phyloP scores from a whole-genome alignment of 2,888 invertebrate genomes.

The Hirtodrosophila histrioides region DNA sequence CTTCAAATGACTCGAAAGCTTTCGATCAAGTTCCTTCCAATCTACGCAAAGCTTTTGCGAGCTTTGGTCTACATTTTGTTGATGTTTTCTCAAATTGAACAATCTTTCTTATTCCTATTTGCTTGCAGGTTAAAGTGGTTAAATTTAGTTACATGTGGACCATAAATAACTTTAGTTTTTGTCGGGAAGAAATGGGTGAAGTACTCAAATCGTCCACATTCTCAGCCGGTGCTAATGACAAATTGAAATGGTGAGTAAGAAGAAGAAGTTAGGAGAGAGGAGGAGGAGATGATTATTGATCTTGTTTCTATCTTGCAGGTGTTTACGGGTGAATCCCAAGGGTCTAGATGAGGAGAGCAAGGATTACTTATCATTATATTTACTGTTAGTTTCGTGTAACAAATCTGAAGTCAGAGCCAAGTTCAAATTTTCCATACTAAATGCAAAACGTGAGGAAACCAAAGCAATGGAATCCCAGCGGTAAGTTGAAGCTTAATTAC shows the following conservation, averaged over 20 bases:
- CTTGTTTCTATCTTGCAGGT: slow-evolving; percentile 86
- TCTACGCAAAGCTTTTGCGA: no score
- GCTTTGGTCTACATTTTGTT: not conserved
- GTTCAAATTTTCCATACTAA: slow-evolving; percentile 99
- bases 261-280: no score
- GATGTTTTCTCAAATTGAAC: not conserved
- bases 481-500: slow-evolving; percentile 55
- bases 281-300: not conserved
- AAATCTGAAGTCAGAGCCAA: slow-evolving; percentile 99
- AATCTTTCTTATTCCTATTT: slow-evolving; percentile 1
- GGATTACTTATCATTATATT: slow-evolving; percentile 99
- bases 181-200: slow-evolving; percentile 99
- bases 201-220: slow-evolving; percentile 99
- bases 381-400: slow-evolving; percentile 99
- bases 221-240: slow-evolving; percentile 99
- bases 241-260: slow-evolving; percentile 95
- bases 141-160: slow-evolving; percentile 99
- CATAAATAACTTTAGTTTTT: slow-evolving; percentile 99
- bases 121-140: slow-evolving; percentile 98
- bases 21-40: no score
- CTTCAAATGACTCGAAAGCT: no score
- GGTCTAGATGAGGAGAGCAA: slow-evolving; percentile 99
- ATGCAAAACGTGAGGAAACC: slow-evolving; percentile 99
- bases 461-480: slow-evolving; percentile 98
- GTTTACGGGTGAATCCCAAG: slow-evolving; percentile 99